Base-by-base conservation (phyloP, 2,113 vertebrate species). In the Clarias macrocephalus region DNA sequence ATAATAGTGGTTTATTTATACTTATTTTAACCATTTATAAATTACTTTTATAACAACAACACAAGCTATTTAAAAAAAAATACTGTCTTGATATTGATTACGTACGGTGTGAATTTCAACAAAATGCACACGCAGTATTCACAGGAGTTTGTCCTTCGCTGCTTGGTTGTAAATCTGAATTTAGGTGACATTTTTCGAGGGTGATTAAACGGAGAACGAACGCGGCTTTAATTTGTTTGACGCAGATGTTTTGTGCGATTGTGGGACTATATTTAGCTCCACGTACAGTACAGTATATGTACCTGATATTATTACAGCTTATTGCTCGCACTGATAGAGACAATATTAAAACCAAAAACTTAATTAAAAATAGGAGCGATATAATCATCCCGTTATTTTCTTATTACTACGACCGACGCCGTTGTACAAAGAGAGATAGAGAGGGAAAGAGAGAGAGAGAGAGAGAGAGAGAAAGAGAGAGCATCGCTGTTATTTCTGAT, bases 301-400 rank as follows among this genome's bases (percentile, higher is more conserved):
- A 15, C 59, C 19, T 60, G 23, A 83, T 56, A 52, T 21, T 19
- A 73, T 84, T 75, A 84, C 75, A 21, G 62, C n/a, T 82, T 84
- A 57, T 52, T 68, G 75, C 59, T 9, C 52, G 42, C 42, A 23
- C 59, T 11, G 60, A 82, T 70, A 62, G 60, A 23, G 33, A 21
- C 42, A 25, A 28, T 68, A 80, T 79, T 83, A 85, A 83, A 57
- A 80, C 72, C 77, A 72, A 73, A 85, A 82, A 83, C 60, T 37
- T 88, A 63, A 88, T 90, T 88, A 84, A 75, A 86, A 84, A 10
- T 8, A 68, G 25, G 70, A 77, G 63, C 12, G 80, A 86, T 88
- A 79, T 56, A 28, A 87, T 89, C 87, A n/a, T 42, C 33, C 54
- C 0, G 25, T 82, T 83, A 85, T 79, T 65, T 80, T 25, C 30